These are phyloP conservation scores for Chelonoidis abingdonii DNA, from an alignment of 2,113 vertebrate genomes.

Conservation along the genomic window DNA sequence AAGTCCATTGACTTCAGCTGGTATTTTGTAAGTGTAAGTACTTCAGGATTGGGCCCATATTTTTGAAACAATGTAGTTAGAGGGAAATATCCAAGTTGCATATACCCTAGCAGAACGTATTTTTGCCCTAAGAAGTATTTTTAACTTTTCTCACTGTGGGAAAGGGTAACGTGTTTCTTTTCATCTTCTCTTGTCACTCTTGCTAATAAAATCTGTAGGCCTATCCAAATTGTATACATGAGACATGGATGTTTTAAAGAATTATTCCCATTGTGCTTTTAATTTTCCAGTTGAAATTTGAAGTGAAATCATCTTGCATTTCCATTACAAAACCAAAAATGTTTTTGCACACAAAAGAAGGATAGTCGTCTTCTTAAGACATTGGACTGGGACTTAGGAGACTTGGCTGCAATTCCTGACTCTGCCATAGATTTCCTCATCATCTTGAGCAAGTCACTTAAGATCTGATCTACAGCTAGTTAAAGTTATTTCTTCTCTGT, in stretches of 20 bases:
- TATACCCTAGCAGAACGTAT: neutral
- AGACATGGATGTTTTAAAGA: neutral
- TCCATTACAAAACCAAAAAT: constrained; percentile 39
- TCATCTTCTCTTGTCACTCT: neutral
- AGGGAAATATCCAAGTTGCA: neutral
- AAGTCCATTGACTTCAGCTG: neutral
- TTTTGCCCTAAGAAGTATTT: constrained; percentile 11
- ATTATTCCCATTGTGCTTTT: neutral
- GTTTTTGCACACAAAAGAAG: neutral
- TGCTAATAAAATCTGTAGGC: neutral
- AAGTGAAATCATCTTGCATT: neutral
- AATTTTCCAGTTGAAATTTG: constrained; percentile 17
- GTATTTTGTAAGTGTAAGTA: neutral
- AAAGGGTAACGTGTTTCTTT: neutral
- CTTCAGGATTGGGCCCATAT: neutral
- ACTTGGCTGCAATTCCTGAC: neutral
- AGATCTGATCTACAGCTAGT: neutral
- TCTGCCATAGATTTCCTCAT: neutral
- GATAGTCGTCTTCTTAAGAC: neutral
- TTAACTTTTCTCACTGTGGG: neutral
- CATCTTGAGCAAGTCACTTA: neutral
- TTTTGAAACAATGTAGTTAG: neutral
- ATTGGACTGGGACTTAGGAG: neutral
- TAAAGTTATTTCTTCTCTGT: neutral
- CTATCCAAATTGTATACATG: rapidly evolving